Evolutionary conservation across 2,113 vertebrate genomes (phyloP), one percentile per base, ranked within the genome.

Genomic region (Eulemur rufifrons): DNA sequence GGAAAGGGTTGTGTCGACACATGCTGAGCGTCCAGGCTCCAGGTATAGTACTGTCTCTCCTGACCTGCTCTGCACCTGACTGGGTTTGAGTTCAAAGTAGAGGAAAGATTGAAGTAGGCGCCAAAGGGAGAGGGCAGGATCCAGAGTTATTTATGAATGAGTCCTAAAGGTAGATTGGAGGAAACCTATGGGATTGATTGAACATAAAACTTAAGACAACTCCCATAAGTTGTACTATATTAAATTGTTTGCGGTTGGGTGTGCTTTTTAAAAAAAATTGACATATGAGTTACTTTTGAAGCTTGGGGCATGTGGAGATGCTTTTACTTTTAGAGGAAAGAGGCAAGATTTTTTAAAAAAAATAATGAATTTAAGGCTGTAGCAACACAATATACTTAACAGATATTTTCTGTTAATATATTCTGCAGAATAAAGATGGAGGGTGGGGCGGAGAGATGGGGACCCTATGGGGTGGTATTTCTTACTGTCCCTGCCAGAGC

Each of bases 111-210:
- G 7, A 37, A 76, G 63, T 5, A 82, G 86, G 20, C 54, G 12
- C 45, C 42, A 34, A 78, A 83, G 18, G 52, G 42, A 88, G 77
- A 50, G 59, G 54, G 78, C 54, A 71, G 37, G 91, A 92, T 91
- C 52, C 25, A 73, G 89, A 54, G 9, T 42, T 6, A 81, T 95
- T 95, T 90, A 37, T 52, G 80, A 86, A 68, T 68, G 89, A 86
- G 76, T 34, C 39, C 42, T 93, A 69, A 81, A 61, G 23, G 47
- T 66, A 74, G 39, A 74, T 34, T 61, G 96, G 73, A 74, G 47
- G 64, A 98, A 42, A 91, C 18, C 29, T 61, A 1, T 68, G 50
- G 73, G 15, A 52, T 69, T 54, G 34, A 25, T n/a, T 6, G 27
- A 52, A 85, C 50, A 71, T 54, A 66, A 66, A 74, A 63, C 23